phyloP scores from a whole-genome alignment of 2,113 vertebrate species.

The Dromaius novaehollandiae region DNA sequence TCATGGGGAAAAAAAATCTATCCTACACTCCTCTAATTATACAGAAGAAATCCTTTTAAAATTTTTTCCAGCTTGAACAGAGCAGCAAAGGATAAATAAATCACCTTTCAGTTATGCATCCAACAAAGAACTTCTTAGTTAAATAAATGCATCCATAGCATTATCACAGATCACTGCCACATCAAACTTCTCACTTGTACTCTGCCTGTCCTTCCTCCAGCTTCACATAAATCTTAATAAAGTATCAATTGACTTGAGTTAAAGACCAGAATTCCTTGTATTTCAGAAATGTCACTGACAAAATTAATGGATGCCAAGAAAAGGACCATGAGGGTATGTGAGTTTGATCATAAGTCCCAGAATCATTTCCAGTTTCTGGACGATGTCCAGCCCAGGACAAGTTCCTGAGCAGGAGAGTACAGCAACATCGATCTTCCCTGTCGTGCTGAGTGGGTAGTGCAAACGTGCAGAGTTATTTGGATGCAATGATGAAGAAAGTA shows the following conservation, averaged over 20 bases:
- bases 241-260: not conserved
- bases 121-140: not conserved
- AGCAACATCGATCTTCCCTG: not conserved
- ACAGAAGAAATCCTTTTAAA: not conserved
- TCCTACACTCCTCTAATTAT: not conserved
- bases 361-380: not conserved
- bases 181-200: not conserved
- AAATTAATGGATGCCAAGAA: not conserved
- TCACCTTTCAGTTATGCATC: not conserved
- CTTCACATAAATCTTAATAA: not conserved
- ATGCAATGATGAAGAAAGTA: not conserved
- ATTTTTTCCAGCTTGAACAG: not conserved
- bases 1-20: not conserved
- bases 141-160: not conserved
- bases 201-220: not conserved
- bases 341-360: not conserved
- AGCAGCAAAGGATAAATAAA: not conserved
- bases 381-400: not conserved
- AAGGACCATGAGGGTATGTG: fast-evolving
- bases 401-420: not conserved
- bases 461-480: not conserved
- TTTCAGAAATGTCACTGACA: not conserved
- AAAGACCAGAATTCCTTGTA: not conserved
- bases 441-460: not conserved
- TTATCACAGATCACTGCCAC: not conserved